These are phyloP conservation scores for Triplophysa yarkandensis DNA, from an alignment of 2,797 vertebrate species.

Conservation along the genomic window DNA sequence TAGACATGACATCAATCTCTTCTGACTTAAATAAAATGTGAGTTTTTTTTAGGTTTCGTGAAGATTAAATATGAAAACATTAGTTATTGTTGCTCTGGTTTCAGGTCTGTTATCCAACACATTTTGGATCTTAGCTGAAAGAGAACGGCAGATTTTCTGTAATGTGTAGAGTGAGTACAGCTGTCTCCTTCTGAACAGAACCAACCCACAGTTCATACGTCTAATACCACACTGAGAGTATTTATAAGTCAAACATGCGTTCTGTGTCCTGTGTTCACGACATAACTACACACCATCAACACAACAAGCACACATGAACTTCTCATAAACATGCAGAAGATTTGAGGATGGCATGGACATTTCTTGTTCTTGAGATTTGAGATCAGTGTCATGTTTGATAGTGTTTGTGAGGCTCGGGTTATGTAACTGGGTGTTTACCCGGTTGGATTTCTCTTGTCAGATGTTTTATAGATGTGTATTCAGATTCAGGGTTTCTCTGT, in stretches of 20 bases:
- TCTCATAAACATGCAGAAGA: background rate
- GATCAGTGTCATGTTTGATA: background rate
- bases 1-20: too few relatives aligned
- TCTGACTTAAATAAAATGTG: too few relatives aligned
- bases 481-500: background rate
- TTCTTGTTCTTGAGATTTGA: background rate
- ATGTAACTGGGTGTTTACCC: background rate
- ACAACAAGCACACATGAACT: background rate
- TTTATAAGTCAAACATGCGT: too few relatives aligned
- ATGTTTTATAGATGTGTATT: background rate
- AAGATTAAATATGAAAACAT: background rate
- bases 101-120: background rate
- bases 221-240: too few relatives aligned
- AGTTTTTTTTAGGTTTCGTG: too few relatives aligned
- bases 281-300: slow-evolving; percentile 8
- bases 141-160: slow-evolving; percentile 8
- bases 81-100: slow-evolving; percentile 4
- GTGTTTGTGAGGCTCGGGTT: background rate
- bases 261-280: too few relatives aligned
- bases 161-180: background rate
- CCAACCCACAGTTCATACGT: background rate
- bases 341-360: background rate
- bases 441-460: background rate
- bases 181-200: too few relatives aligned
- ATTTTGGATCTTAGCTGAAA: too few relatives aligned